These are phyloP conservation scores for Eonycteris spelaea DNA, from an alignment of 2,113 vertebrate species.

Conservation along the genomic window DNA sequence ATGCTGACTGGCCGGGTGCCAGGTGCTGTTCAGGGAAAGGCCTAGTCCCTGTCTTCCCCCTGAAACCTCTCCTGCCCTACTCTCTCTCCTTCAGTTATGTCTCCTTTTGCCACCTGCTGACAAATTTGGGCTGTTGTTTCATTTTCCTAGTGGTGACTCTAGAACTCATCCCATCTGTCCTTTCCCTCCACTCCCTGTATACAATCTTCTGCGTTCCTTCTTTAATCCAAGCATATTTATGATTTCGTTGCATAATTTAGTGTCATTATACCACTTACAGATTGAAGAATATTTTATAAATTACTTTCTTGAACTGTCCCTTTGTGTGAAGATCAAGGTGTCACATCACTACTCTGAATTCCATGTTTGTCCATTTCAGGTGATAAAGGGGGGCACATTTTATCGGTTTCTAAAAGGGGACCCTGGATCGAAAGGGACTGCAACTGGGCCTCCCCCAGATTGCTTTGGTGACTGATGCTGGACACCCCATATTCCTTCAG, in stretches of 20 bases:
- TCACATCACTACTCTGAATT: neutral
- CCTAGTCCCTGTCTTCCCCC: fast-evolving
- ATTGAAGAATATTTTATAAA: too few relatives aligned
- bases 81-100: fast-evolving
- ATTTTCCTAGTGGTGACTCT: neutral
- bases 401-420: neutral
- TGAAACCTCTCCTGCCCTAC: fast-evolving
- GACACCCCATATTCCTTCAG: neutral
- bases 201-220: neutral
- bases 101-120: too few relatives aligned
- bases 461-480: neutral
- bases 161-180: neutral
- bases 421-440: neutral
- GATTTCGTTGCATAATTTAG: neutral
- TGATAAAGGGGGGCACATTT: neutral
- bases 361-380: neutral
- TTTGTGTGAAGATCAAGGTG: fast-evolving
- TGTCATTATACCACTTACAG: fast-evolving
- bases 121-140: neutral
- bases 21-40: neutral
- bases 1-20: neutral
- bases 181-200: neutral
- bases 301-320: neutral
- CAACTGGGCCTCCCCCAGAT: neutral
- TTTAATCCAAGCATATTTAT: neutral